Base-by-base conservation (phyloP, 2,113 vertebrate genomes). In the Thomomys bottae region DNA sequence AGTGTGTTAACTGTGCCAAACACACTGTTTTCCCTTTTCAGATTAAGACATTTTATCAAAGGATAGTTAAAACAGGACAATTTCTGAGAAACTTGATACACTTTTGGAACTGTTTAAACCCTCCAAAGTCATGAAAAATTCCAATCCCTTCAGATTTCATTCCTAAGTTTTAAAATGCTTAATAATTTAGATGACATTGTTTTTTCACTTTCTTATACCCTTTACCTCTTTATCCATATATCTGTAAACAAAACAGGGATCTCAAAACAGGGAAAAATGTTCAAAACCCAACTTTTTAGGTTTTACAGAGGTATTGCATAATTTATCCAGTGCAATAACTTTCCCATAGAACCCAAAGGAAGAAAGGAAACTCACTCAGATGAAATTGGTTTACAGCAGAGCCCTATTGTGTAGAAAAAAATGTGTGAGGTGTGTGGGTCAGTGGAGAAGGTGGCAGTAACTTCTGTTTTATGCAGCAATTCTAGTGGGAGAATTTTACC, bases 361-460 rank as follows among this genome's bases (percentile, higher is more conserved):
- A 63, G 76, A 87, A 89, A 96, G 80, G 70, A 89, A 89, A 94
- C 59, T 45, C 77, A 84, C 49, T 73, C 21, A 23, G 66, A 26
- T 30, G 26, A 68, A 73, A 59, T 8, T 61, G 1, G n/a, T 24
- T 63, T n/a, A 45, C 28, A 57, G 30, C 14, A 77, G 38, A 5
- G 15, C 1, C 40, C 54, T 23, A 64, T 81, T 30, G 21, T 42
- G 84, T 82, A 59, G 38, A 89, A 77, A 84, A 38, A n/a, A n/a
- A n/a, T n/a, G n/a, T 7, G 9, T 8, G 26, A 10, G 28, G 34
- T n/a, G n/a, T n/a, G 30, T 64, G 8, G 66, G 61, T n/a, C n/a
- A 2, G 6, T 9, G 26, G 23, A 21, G 23, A 5, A 11, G 14
- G 49, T 10, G 17, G 3, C 14, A 54, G 3, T 40, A 23, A 84